phyloP scores from a whole-genome alignment of 1,140 invertebrate species.

The Metaphire vulgaris region DNA sequence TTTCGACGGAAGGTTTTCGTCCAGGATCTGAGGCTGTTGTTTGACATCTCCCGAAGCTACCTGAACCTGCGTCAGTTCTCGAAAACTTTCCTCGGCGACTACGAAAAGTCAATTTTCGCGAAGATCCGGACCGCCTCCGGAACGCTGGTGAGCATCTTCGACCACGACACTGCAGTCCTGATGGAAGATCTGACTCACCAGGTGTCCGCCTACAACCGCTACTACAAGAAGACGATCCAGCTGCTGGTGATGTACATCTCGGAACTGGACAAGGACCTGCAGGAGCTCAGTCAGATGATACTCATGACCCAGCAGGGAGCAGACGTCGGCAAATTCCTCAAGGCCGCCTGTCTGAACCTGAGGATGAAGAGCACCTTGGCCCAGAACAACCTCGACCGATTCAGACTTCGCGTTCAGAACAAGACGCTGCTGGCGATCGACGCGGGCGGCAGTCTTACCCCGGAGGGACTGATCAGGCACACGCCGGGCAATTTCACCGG shows the following conservation, averaged over 20 bases:
- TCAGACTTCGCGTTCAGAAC: neutral
- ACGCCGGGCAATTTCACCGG: neutral
- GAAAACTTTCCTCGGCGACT: constrained; percentile 18
- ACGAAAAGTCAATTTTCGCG: constrained; percentile 10
- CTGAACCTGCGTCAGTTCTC: neutral
- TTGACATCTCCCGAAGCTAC: constrained; percentile 1
- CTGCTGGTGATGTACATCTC: constrained; percentile 8
- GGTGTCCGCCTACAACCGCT: neutral
- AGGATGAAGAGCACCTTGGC: constrained; percentile 6
- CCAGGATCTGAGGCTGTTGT: neutral
- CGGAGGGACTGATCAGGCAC: neutral
- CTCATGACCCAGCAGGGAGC: neutral
- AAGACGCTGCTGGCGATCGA: neutral
- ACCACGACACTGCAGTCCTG: constrained; percentile 1
- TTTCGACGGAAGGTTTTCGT: no score
- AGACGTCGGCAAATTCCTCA: neutral
- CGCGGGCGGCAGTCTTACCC: neutral
- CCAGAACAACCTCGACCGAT: neutral
- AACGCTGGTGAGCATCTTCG: constrained; percentile 8
- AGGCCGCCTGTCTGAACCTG: neutral
- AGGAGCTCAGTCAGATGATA: constrained; percentile 6
- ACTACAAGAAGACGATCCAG: constrained; percentile 1
- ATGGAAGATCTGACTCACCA: neutral
- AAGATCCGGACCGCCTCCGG: constrained; percentile 6
- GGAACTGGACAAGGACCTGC: constrained; percentile 10